These are phyloP conservation scores for Greenwoodochromis staneri DNA, from an alignment of 2,113 vertebrate species.

Conservation along the genomic window DNA sequence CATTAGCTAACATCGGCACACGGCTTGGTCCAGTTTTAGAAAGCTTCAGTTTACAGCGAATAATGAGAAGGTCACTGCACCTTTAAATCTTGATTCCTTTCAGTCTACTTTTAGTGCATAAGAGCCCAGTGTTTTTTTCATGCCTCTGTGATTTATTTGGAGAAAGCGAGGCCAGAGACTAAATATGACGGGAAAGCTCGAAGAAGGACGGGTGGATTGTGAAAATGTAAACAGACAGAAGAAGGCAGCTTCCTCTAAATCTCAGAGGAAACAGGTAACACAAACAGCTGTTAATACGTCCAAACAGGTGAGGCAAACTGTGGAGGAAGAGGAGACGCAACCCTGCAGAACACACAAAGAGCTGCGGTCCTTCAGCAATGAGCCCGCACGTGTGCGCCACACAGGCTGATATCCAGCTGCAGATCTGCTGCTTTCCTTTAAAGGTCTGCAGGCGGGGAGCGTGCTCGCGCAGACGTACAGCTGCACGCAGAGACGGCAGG, in stretches of 20 bases:
- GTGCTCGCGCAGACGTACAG: not conserved
- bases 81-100: not conserved
- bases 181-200: not conserved
- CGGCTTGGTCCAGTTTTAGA: not conserved
- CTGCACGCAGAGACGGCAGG: not conserved
- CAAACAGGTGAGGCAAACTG: not conserved
- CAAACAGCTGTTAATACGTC: conserved; percentile 21
- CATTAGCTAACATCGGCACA: not conserved
- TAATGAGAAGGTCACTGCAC: not conserved
- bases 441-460: not conserved
- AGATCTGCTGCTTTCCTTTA: not conserved
- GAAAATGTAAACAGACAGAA: not conserved
- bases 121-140: not conserved
- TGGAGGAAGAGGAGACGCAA: not conserved
- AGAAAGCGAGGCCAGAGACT: not conserved
- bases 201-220: not conserved
- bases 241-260: not conserved
- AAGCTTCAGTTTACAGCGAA: not conserved
- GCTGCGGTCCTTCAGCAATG: not conserved
- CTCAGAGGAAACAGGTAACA: not conserved
- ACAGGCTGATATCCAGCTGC: not conserved
- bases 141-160: not conserved
- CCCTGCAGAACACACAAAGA: not conserved
- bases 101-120: not conserved
- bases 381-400: not conserved